Conservation (phyloP, 1,140 invertebrate genomes). For the Telenomus remus region DNA sequence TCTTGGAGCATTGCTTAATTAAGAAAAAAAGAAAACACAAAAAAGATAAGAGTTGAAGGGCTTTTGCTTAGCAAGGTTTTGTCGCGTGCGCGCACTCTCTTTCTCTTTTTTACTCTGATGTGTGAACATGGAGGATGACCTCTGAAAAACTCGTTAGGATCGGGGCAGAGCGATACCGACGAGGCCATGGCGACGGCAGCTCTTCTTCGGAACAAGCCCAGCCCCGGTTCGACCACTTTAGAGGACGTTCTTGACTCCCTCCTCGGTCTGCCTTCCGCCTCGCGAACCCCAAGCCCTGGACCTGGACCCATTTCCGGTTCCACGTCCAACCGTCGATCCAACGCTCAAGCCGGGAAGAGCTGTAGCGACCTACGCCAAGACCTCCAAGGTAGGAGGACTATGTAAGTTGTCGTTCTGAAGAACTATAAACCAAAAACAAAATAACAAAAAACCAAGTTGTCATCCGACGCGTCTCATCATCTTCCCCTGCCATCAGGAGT, state of each 20-base stretch:
- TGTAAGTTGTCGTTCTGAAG: slow-evolving; percentile 81
- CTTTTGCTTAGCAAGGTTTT: slow-evolving; percentile 28
- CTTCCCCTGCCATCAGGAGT: slow-evolving; percentile 5
- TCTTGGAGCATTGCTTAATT: slow-evolving; percentile 28
- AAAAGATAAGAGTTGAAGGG: too few species aligned
- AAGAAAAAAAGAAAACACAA: too few species aligned
- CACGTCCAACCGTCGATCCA: slow-evolving; percentile 64
- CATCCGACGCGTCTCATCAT: slow-evolving; percentile 34
- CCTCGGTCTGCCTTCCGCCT: slow-evolving; percentile 85
- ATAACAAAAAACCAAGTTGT: slow-evolving; percentile 11
- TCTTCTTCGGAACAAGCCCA: slow-evolving; percentile 75
- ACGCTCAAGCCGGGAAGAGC: slow-evolving; percentile 80
- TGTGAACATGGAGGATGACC: slow-evolving; percentile 44
- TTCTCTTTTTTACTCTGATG: neutral
- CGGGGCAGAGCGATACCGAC: slow-evolving; percentile 71
- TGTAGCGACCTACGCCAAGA: slow-evolving; percentile 79
- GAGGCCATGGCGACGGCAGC: slow-evolving; percentile 69
- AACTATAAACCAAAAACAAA: slow-evolving; percentile 45
- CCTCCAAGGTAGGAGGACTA: slow-evolving; percentile 85
- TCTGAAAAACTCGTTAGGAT: slow-evolving; percentile 65
- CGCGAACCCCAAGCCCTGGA: slow-evolving; percentile 81
- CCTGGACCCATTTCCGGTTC: slow-evolving; percentile 79
- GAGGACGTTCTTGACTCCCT: slow-evolving; percentile 95
- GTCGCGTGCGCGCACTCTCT: too few species aligned
- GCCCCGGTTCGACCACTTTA: slow-evolving; percentile 88